Conservation (phyloP, 2,888 invertebrate genomes). For the Athetis lepigone region DNA sequence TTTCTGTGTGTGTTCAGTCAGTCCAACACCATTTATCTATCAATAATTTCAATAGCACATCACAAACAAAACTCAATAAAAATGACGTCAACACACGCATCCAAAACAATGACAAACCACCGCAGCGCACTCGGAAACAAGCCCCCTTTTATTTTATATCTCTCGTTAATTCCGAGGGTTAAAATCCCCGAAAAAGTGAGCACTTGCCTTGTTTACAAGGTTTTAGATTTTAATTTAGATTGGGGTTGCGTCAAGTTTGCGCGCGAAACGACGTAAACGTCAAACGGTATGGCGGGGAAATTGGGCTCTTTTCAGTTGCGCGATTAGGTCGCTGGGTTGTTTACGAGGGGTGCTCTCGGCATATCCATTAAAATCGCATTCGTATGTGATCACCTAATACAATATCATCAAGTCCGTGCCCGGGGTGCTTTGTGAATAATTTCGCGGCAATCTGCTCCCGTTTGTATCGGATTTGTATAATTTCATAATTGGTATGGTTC, state of each 20-base stretch:
- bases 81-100: slow-evolving; percentile 59
- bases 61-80: slow-evolving; percentile 46
- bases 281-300: slow-evolving; percentile 68
- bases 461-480: slow-evolving; percentile 85
- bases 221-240: slow-evolving; percentile 92
- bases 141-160: slow-evolving; percentile 81
- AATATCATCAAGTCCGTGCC: slow-evolving; percentile 89
- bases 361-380: slow-evolving; percentile 90
- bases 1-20: too few relatives aligned
- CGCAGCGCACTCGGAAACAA: slow-evolving; percentile 69
- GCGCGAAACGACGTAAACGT: slow-evolving; percentile 78
- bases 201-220: slow-evolving; percentile 91
- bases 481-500: slow-evolving; percentile 76
- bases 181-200: slow-evolving; percentile 91
- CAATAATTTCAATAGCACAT: slow-evolving; percentile 4
- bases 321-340: slow-evolving; percentile 68
- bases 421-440: slow-evolving; percentile 89
- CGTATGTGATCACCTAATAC: slow-evolving; percentile 91
- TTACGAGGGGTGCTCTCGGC: slow-evolving; percentile 70
- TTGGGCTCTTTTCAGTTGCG: slow-evolving; percentile 69
- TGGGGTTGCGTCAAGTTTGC: slow-evolving; percentile 80
- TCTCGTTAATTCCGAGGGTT: slow-evolving; percentile 90
- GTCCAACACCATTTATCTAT: neutral
- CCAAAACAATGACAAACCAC: slow-evolving; percentile 75
- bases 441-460: slow-evolving; percentile 89